A percentile compares a stretch with the other conserved stretches of the same genome.
Conservation (phyloP, 2,113 vertebrate species). For the Peucedramus taeniatus region DNA sequence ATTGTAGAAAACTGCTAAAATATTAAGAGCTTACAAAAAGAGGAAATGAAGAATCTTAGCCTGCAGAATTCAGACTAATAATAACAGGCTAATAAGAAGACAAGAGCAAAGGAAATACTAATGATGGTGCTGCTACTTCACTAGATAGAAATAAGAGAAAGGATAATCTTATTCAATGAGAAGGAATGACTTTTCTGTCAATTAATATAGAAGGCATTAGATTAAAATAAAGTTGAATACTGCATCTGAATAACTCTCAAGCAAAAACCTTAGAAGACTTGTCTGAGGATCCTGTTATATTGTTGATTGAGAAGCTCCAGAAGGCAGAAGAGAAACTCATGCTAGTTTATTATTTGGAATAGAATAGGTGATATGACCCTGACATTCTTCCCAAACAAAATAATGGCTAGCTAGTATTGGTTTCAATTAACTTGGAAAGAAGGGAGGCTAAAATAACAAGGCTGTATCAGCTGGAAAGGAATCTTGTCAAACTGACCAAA, state of each 20-base stretch:
- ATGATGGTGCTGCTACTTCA: neutral
- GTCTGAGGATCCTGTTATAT: neutral
- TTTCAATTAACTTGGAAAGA: constrained; percentile 23
- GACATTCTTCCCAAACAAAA: neutral
- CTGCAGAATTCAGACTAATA: neutral
- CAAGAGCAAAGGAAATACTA: neutral
- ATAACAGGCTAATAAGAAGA: neutral
- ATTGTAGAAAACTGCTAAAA: neutral
- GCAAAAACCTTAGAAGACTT: neutral
- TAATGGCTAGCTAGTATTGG: neutral
- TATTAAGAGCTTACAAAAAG: neutral
- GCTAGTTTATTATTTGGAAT: neutral
- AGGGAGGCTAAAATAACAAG: constrained; percentile 49
- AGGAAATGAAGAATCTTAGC: neutral
- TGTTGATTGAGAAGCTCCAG: neutral
- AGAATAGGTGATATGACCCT: neutral
- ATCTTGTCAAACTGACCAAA: neutral
- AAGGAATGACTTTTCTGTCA: neutral
- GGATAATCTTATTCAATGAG: neutral
- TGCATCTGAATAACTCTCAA: neutral
- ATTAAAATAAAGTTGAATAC: neutral
- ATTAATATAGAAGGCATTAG: neutral
- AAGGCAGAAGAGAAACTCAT: neutral
- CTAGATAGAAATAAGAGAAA: neutral
- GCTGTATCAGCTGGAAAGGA: neutral